phyloP scores from a whole-genome alignment of 2,888 invertebrate species.

The Capitulum mitella region DNA sequence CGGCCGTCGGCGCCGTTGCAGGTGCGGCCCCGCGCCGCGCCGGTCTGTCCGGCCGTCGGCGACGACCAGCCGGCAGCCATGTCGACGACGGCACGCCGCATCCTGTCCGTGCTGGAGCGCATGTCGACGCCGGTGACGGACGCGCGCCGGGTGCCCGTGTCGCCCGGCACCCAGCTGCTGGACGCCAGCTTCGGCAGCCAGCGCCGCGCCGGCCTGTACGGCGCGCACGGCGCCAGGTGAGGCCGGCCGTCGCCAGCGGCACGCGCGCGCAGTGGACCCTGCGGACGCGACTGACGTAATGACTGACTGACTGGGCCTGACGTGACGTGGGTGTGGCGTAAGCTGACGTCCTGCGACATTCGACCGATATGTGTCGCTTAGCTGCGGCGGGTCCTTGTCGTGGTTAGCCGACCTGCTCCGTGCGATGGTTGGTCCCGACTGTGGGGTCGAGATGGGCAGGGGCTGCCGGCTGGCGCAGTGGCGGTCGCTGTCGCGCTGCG shows the following conservation, averaged over 20 bases:
- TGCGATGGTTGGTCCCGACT: no score
- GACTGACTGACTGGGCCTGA: no score
- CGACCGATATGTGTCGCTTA: constrained; percentile 41
- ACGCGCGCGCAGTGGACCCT: no score
- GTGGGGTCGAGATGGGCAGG: no score
- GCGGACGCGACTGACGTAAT: no score
- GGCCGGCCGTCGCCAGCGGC: no score
- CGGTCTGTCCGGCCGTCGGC: constrained; percentile 14
- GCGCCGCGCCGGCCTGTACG: constrained; percentile 28
- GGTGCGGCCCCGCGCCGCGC: not conserved
- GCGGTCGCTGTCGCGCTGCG: constrained; percentile 34
- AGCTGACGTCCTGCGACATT: constrained; percentile 30
- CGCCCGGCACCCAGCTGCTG: constrained; percentile 30
- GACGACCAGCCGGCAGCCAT: constrained; percentile 57
- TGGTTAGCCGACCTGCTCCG: no score
- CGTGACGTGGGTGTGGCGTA: constrained; percentile 30
- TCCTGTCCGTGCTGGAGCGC: constrained; percentile 70
- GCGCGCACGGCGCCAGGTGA: constrained; percentile 38
- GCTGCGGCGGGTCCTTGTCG: no score
- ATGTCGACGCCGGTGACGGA: constrained; percentile 72
- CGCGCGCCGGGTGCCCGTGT: constrained; percentile 49
- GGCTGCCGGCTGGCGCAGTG: no score
- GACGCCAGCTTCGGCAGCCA: not conserved
- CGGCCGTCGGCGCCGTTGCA: not conserved
- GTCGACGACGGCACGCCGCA: constrained; percentile 58